These are phyloP conservation scores for Trichopoda pennipes DNA, from an alignment of 2,888 invertebrate species.

Conservation along the genomic window DNA sequence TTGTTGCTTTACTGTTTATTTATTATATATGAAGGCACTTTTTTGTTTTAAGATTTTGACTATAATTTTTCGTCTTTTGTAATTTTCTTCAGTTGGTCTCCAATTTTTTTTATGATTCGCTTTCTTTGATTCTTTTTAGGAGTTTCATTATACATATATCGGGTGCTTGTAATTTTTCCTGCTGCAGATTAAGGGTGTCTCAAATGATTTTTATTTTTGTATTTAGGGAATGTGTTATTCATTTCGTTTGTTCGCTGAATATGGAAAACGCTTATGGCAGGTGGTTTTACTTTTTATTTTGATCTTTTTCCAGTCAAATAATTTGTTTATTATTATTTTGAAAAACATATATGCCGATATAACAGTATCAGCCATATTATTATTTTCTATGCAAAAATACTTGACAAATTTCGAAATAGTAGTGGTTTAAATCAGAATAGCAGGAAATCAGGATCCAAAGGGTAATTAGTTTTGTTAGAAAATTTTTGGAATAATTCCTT, in stretches of 20 bases:
- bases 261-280: neutral
- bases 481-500: too few species aligned
- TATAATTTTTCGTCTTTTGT: conserved; percentile 44
- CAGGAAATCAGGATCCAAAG: too few species aligned
- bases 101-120: conserved; percentile 39
- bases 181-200: conserved; percentile 45
- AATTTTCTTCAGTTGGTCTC: conserved; percentile 62
- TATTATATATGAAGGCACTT: neutral
- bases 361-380: too few species aligned
- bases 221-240: conserved; percentile 6
- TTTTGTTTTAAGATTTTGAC: conserved; percentile 48
- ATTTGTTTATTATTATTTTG: too few species aligned
- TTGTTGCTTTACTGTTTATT: conserved; percentile 19
- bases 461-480: too few species aligned
- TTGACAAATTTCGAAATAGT: too few species aligned
- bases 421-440: too few species aligned
- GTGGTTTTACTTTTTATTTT: neutral
- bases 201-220: conserved; percentile 11
- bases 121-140: conserved; percentile 45
- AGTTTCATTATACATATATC: conserved; percentile 50
- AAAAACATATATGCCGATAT: too few species aligned
- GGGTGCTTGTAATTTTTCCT: conserved; percentile 26
- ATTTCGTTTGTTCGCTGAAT: neutral
- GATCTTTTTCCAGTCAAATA: too few species aligned
- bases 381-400: too few species aligned